Base-by-base conservation (phyloP, 2,113 vertebrate genomes). In the Dicerorhinus sumatrensis region DNA sequence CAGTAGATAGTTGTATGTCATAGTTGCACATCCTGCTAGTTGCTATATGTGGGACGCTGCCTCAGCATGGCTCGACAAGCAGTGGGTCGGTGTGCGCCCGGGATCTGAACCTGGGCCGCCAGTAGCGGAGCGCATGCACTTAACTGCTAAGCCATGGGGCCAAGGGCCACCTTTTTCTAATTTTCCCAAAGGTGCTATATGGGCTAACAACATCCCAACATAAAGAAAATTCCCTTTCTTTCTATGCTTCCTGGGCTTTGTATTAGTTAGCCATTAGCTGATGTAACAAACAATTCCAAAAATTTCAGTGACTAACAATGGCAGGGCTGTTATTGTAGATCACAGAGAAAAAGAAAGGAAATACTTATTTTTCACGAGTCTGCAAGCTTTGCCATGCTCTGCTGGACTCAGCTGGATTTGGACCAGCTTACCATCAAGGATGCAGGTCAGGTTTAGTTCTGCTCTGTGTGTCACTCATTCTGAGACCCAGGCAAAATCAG, bases 241-340 rank as follows among this genome's bases (percentile, higher is more conserved):
- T 60, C 54, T 93, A 3, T n/a, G 36, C 3, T 67, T 91, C 85
- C 58, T 39, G 42, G 51, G 18, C 48, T 89, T 91, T 89, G 48
- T 60, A 76, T 69, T 72, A 56, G 46, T 77, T 82, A 95, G 67
- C 13, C 67, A 72, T 14, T 14, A 13, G 11, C 25, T 86, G 23
- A n/a, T 18, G 18, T 93, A 97, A 96, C 85, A 94, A 97, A 80
- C 42, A 91, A 46, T 58, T 75, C n/a, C 51, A 84, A 91, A 86
- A 48, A 12, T 56, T 8, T 72, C 48, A 48, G 12, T 63, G 23
- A 76, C 67, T 86, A 70, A 48, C 72, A 85, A 75, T 48, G 89
- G 33, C 58, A 69, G 6, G 27, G 14, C 31, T 82, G n/a, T 36
- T 46, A 6, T 33, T 65, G 31, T 42, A 48, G 83, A 17, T 91